Percentiles rank a stretch among this genome's conserved stretches.
These are phyloP conservation scores for Macaria liturata DNA, from an alignment of 2,888 invertebrate species.

Conservation along the genomic window DNA sequence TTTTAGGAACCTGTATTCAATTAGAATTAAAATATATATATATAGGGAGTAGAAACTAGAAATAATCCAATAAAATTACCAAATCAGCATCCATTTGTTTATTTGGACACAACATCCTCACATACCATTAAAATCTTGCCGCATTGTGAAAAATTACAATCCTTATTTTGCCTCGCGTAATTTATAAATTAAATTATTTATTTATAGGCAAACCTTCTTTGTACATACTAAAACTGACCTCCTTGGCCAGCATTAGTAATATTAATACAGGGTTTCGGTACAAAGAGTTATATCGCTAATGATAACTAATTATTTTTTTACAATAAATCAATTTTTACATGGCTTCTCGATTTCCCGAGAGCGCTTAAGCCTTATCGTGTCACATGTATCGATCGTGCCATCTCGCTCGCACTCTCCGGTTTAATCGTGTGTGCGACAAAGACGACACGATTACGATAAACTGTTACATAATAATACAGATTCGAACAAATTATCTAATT, in stretches of 20 bases:
- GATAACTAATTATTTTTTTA: conserved; percentile 7
- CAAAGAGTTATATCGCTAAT: conserved; percentile 15
- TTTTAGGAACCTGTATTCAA: no score
- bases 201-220: conserved; percentile 38
- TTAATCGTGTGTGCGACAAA: no score
- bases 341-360: not conserved
- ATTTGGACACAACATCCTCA: conserved; percentile 64
- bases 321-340: conserved; percentile 8
- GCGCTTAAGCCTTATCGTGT: not conserved
- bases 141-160: conserved; percentile 69
- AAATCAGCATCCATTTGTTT: conserved; percentile 55
- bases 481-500: not conserved
- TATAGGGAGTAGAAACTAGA: not conserved
- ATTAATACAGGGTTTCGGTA: conserved; percentile 20
- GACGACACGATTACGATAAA: no score
- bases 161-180: conserved; percentile 39
- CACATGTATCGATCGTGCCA: no score
- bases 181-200: conserved; percentile 37
- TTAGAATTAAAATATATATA: no score
- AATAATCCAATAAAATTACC: not conserved
- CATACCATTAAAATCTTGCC: conserved; percentile 54
- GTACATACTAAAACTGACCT: conserved; percentile 33
- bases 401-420: no score
- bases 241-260: conserved; percentile 22
- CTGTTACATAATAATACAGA: not conserved